Evolutionary conservation across 2,113 vertebrate species (phyloP), one percentile per base, ranked within the genome.

Genomic region (Labeo rohita): DNA sequence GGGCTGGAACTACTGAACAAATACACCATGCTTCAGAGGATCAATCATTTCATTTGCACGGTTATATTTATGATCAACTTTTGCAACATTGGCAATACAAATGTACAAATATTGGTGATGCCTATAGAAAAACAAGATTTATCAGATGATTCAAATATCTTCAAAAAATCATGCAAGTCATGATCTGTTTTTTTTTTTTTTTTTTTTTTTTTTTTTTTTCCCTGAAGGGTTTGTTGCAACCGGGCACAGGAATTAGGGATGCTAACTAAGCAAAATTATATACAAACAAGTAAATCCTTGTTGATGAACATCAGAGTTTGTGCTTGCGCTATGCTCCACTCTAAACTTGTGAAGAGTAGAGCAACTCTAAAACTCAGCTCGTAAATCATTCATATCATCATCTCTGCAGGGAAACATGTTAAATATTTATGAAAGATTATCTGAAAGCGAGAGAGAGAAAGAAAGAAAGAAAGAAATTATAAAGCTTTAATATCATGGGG

Each of bases 391-490:
- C 56, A 61, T 61, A 61, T 61, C 56, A 61, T 61, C 56, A n/a
- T 61, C 56, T 61, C 56, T 10, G 21, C 56, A n/a, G 56, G 18
- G 56, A n/a, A 61, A 61, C 56, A 61, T 61, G 56, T 61, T 61
- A 61, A 61, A 61, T 61, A 61, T 61, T 61, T 61, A 61, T 61
- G 56, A 61, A 61, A 61, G 56, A 61, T 61, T 61, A 61, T 61
- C 56, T 61, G 56, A 61, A 61, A 61, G 21, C 7, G 54, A 61
- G 52, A 54, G 52, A 16, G 15, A 54, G 47, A 47, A 15, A 16
- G 15, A 54, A 6, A 47, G 47, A 47, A 21, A 61, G 56, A 61
- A 61, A 9, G 56, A 61, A 61, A 61, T 61, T 9, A 61, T 61
- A 61, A 61, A 61, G 56, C 56, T 61, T 61, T 61, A 61, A 61